Percentiles rank a stretch among this genome's conserved stretches.
phyloP scores from a whole-genome alignment of 2,113 vertebrate species.

The Nothobranchius furzeri region DNA sequence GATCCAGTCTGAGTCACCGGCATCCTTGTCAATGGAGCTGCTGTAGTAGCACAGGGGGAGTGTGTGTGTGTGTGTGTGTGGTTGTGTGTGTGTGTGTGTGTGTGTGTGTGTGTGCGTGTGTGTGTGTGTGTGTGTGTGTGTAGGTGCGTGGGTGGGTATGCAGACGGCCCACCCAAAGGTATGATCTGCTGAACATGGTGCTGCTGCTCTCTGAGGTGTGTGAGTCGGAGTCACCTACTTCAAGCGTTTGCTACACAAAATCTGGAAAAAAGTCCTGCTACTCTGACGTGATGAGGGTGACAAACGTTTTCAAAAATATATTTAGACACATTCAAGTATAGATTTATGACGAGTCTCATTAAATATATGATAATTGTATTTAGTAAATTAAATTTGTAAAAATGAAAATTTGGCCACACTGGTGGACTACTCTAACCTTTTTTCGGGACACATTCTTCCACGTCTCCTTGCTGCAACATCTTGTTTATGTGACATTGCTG shows the following conservation, averaged over 20 bases:
- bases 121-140: slow-evolving; percentile 32
- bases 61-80: slow-evolving; percentile 18
- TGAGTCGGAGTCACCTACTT: slow-evolving; percentile 27
- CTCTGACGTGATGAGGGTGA: no score
- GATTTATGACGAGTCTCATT: no score
- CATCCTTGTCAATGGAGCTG: slow-evolving; percentile 74
- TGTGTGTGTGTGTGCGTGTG: slow-evolving; percentile 22
- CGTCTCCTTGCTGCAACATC: no score
- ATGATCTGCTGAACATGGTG: slow-evolving; percentile 34
- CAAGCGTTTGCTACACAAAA: slow-evolving; percentile 17
- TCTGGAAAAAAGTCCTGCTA: background rate
- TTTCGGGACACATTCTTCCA: no score
- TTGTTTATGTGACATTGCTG: no score
- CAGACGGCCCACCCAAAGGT: slow-evolving; percentile 41
- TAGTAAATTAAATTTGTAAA: no score
- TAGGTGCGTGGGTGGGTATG: slow-evolving; percentile 41
- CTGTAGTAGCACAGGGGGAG: slow-evolving; percentile 68
- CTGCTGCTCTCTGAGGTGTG: slow-evolving; percentile 34
- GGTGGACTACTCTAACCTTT: no score
- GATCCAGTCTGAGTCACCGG: slow-evolving; percentile 72
- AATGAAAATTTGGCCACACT: no score
- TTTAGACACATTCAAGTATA: no score
- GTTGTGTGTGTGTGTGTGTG: slow-evolving; percentile 26
- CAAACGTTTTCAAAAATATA: background rate
- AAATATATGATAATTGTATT: no score